A percentile compares a stretch with the other conserved stretches of the same genome.
Evolutionary conservation across 2,113 vertebrate species (phyloP).

Genomic region (Mustela lutreola): DNA sequence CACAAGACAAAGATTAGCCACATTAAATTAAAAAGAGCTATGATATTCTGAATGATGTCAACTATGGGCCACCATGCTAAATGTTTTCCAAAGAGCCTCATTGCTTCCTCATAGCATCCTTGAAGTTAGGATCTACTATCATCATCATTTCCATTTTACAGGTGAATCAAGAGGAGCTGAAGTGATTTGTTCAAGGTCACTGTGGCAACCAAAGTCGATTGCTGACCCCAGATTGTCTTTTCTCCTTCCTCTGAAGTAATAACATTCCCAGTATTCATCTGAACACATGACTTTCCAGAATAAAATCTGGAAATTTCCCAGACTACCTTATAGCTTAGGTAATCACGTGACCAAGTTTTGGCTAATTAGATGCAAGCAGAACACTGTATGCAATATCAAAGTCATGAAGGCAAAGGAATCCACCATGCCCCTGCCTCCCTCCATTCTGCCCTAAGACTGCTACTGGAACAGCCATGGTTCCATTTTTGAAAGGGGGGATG

Average conservation of each 20-base stretch:
- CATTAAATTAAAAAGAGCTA: slow-evolving; percentile 33
- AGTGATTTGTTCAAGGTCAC: not conserved
- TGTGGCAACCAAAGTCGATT: not conserved
- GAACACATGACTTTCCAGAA: not conserved
- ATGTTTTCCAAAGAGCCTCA: not conserved
- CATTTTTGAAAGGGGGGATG: not conserved
- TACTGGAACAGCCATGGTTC: not conserved
- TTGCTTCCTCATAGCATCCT: not conserved
- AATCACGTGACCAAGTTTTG: not conserved
- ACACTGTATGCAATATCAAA: not conserved
- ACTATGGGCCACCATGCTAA: not conserved
- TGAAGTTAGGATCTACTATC: not conserved
- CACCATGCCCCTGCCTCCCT: not conserved
- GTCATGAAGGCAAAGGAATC: not conserved
- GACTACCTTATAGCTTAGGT: not conserved
- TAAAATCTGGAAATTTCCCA: slow-evolving; percentile 17
- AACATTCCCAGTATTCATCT: not conserved
- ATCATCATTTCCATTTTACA: not conserved
- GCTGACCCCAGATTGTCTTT: not conserved
- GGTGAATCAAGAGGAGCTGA: not conserved
- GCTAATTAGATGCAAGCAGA: slow-evolving; percentile 5
- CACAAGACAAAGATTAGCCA: not conserved
- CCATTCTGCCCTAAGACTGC: not conserved
- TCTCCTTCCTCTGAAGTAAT: slow-evolving; percentile 4
- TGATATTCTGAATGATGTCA: not conserved